Evolutionary conservation across 1,140 invertebrate species (phyloP), one percentile per base, ranked within the genome.

Genomic region (Mylabris phalerata): DNA sequence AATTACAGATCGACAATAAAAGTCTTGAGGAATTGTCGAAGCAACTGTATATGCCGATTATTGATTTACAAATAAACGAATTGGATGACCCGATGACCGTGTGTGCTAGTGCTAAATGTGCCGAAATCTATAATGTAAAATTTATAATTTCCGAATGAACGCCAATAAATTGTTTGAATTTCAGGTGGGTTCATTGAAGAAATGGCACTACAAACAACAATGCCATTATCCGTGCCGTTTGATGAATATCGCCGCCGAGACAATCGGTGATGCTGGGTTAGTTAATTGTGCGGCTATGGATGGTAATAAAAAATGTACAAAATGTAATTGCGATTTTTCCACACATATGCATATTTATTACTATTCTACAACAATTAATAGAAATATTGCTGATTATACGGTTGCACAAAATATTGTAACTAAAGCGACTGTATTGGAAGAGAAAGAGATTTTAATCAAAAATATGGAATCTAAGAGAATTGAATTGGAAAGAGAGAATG

Each of bases 61-160:
- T 73, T 39, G 61, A 67, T 51, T 44, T 73, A 13, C 46, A 62
- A 27, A 57, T 64, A 3, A 72, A 27, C n/a, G 55, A 63, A 25
- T 49, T 72, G 7, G 50, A 56, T 24, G 61, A 72, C 50, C 71
- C 71, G 2, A 60, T 63, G 3, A 73, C 71, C 24, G 68, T 73
- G 5, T 73, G 71, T 55, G 56, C 69, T 24, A 64, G 60, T 50
- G 9, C 11, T 1, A 61, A 62, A 43, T 73, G 71, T 50, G 25
- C 59, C 1, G 66, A 71, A 40, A 47, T 66, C 9, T 59, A 64
- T 41, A 48, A 43, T 27, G 71, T 73, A 59, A n/a, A 6, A 5
- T 25, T 25, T 32, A 32, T 32, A 19, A 19, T 19, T 19, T 19
- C 19, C 19, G 19, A 19, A 19, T 19, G 19, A 19, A 19, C 3